A percentile compares a stretch with the other conserved stretches of the same genome.
Conservation (phyloP, 1,140 invertebrate species). For the Mercenaria mercenaria region DNA sequence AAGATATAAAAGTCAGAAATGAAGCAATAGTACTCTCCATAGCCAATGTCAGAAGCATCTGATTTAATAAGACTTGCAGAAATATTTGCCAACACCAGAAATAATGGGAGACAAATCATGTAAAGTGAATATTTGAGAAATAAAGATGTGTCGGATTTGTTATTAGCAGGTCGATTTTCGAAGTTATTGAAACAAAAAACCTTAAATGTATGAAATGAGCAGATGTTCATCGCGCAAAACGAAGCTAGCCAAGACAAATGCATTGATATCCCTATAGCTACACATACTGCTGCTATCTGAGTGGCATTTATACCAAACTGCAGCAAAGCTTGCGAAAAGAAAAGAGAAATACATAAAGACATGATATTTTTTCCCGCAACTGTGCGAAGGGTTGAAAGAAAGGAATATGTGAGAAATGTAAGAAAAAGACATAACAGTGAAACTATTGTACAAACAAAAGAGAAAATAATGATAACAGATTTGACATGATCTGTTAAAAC, state of each 20-base stretch:
- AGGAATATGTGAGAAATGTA: constrained; percentile 84
- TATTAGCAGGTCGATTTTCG: not conserved
- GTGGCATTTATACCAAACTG: constrained; percentile 77
- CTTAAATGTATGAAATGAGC: constrained; percentile 88
- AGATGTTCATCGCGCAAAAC: constrained; percentile 98
- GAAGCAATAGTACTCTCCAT: constrained; percentile 64
- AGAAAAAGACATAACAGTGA: constrained; percentile 84
- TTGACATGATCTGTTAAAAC: not conserved
- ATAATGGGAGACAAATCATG: not conserved
- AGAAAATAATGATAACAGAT: not conserved
- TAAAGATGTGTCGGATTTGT: not conserved
- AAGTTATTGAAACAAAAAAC: constrained; percentile 88
- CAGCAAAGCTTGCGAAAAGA: constrained; percentile 85
- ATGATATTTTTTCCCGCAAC: constrained; percentile 86
- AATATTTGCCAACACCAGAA: not conserved
- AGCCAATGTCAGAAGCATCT: constrained; percentile 31
- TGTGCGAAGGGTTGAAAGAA: constrained; percentile 84
- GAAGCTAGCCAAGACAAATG: constrained; percentile 96
- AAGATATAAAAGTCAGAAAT: constrained; percentile 42
- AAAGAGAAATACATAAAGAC: constrained; percentile 83
- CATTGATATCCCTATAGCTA: constrained; percentile 90
- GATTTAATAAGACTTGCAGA: not conserved
- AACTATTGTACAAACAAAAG: constrained; percentile 71
- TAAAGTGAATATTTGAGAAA: constrained; percentile 42
- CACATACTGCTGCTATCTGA: constrained; percentile 74